Conservation (phyloP, 2,888 invertebrate genomes). For the Lasioglossum vierecki region DNA sequence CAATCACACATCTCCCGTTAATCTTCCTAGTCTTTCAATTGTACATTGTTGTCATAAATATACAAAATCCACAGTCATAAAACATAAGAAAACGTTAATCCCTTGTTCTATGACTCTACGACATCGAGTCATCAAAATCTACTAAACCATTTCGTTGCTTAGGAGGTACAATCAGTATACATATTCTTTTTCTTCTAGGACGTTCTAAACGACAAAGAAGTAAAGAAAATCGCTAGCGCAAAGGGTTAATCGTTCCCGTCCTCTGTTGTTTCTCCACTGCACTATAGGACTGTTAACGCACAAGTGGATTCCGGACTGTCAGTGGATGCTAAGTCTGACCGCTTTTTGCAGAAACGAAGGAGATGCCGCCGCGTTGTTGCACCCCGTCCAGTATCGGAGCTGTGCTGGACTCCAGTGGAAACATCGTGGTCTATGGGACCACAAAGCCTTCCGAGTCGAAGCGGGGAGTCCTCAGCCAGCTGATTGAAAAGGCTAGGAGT, state of each 20-base stretch:
- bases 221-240: neutral
- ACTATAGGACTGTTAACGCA: neutral
- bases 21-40: too few species aligned
- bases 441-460: slow-evolving; percentile 77
- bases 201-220: neutral
- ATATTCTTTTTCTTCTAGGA: neutral
- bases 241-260: neutral
- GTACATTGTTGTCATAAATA: too few species aligned
- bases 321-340: neutral
- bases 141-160: neutral
- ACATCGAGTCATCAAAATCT: neutral
- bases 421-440: slow-evolving; percentile 80
- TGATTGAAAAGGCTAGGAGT: slow-evolving; percentile 86
- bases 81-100: too few species aligned
- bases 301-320: neutral
- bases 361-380: slow-evolving; percentile 79
- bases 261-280: neutral
- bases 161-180: neutral
- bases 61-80: too few species aligned
- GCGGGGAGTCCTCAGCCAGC: slow-evolving; percentile 85
- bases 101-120: too few species aligned
- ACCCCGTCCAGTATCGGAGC: slow-evolving; percentile 80
- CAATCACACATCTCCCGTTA: too few species aligned
- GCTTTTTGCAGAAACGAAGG: slow-evolving; percentile 76
- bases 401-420: slow-evolving; percentile 80